A percentile compares a stretch with the other conserved stretches of the same genome.
Conservation (phyloP, 2,113 vertebrate genomes). For the Okapia johnstoni region DNA sequence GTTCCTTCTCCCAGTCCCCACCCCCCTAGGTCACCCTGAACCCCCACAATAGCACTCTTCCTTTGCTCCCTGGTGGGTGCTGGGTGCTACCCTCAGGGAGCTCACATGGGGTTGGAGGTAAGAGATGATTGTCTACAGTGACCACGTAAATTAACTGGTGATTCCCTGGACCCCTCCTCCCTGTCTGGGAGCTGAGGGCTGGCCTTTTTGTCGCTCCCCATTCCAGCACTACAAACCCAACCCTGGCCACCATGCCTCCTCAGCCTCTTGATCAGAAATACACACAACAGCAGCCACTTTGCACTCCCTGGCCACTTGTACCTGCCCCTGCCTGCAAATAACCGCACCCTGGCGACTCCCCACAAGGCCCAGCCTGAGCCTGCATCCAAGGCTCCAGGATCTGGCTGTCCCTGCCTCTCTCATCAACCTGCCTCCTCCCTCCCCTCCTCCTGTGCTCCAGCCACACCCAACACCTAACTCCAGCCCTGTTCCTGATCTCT, state of each 20-base stretch:
- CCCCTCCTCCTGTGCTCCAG: neutral
- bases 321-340: neutral
- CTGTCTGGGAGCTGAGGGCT: neutral
- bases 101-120: neutral
- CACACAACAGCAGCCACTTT: too few relatives aligned
- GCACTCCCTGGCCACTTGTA: neutral
- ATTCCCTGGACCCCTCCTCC: neutral
- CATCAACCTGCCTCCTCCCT: rapidly evolving
- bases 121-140: neutral
- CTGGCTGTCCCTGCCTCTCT: neutral
- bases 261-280: neutral
- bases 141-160: neutral
- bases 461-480: neutral
- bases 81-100: neutral
- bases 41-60: neutral
- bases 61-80: neutral
- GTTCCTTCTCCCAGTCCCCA: neutral
- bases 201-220: neutral
- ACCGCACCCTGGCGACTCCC: neutral
- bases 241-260: neutral
- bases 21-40: neutral
- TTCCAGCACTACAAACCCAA: neutral
- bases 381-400: neutral
- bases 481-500: neutral
- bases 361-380: neutral